Evolutionary conservation across 2,888 invertebrate species (phyloP), one percentile per base, ranked within the genome.

Genomic region (Periphyllus acericola): DNA sequence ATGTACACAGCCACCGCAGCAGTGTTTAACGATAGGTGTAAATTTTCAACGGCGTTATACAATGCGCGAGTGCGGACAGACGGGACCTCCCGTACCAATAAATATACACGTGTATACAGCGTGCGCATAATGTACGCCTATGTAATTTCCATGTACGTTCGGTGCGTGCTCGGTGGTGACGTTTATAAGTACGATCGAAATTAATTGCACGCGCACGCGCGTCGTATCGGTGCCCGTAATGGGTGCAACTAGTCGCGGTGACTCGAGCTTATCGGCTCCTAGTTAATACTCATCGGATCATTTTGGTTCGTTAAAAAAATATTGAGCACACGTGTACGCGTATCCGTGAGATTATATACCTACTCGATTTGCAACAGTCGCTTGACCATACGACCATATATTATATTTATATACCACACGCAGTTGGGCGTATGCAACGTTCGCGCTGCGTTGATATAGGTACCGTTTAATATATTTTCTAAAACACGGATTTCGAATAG

Each of bases 41-140:
- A 71, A 85, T 85, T 72, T 72, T 86, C 85, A 79, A 85, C 85
- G 78, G 71, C 85, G 34, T 66, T 36, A n/a, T 74, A 78, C 74
- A 83, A 74, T 60, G n/a, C 66, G 60, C 60, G 60, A 60, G 60
- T 60, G 60, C 55, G 66, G n/a, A 32, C 34, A 34, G 34, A 29
- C 74, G 83, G 52, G 78, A 83, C 66, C 75, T 83, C 74, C 83
- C 83, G 29, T 60, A 2, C n/a, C 0, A 25, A 71, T n/a, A 29
- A 55, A 71, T n/a, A 52, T 21, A 34, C 14, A 21, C 19, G 19
- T 17, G 1, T 40, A 66, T 66, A 36, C 40, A 17, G 9, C 68
- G 68, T 40, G 74, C n/a, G 74, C 3, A 68, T 68, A 68, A 68
- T 60, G 11, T 11, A 68, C n/a, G 9, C 8, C 6, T 1, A 11